phyloP scores from a whole-genome alignment of 2,113 vertebrate genomes.

The Pomatostomus ruficeps region DNA sequence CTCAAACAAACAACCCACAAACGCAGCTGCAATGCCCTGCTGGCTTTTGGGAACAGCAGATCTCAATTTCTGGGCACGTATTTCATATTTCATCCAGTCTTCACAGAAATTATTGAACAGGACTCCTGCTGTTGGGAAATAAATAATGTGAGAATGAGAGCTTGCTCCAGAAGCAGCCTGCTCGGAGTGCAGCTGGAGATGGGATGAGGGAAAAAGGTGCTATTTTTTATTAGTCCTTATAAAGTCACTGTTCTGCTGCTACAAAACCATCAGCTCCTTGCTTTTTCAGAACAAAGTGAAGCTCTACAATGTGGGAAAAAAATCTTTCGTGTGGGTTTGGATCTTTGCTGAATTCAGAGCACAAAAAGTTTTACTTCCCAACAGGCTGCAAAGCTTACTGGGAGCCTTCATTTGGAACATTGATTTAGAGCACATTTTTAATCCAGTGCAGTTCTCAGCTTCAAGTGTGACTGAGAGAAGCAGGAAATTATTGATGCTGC shows the following conservation, averaged over 20 bases:
- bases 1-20: background rate
- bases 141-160: background rate
- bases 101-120: background rate
- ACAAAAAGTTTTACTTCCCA: background rate
- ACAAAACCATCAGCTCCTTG: background rate
- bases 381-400: background rate
- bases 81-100: background rate
- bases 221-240: background rate
- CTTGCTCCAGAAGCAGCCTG: background rate
- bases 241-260: background rate
- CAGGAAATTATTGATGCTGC: background rate
- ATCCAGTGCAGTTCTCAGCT: background rate
- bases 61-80: background rate
- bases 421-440: background rate
- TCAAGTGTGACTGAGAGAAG: background rate
- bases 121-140: background rate
- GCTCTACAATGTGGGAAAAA: background rate
- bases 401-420: background rate
- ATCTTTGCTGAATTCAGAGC: background rate
- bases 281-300: background rate
- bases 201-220: background rate
- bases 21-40: background rate
- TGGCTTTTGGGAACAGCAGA: background rate
- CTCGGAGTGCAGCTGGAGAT: background rate
- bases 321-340: background rate